phyloP scores from a whole-genome alignment of 2,888 invertebrate genomes.

The Quadroppia sp. region DNA sequence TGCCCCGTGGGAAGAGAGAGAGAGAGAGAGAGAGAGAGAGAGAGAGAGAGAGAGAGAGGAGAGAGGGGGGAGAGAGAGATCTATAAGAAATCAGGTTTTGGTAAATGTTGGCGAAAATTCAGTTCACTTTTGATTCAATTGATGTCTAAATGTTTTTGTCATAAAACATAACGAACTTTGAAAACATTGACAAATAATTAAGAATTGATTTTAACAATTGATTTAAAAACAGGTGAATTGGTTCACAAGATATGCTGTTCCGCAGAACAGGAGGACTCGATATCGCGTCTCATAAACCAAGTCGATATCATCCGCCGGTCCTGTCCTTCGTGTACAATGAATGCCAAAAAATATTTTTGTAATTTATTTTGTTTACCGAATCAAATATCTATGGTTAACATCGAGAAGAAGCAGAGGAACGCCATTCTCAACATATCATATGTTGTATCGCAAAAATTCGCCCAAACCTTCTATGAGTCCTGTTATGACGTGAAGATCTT shows the following conservation, averaged over 20 bases:
- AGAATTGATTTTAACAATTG: background rate
- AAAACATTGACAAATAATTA: no score
- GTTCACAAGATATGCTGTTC: conserved; percentile 38
- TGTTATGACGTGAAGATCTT: conserved; percentile 40
- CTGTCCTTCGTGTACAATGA: conserved; percentile 42
- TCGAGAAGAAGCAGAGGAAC: conserved; percentile 21
- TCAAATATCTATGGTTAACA: conserved; percentile 29
- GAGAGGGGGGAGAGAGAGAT: no score
- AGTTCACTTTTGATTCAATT: no score
- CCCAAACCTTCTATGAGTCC: conserved; percentile 35
- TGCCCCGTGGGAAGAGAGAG: no score
- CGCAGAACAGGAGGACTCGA: conserved; percentile 40
- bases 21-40: no score
- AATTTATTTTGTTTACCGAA: conserved; percentile 41
- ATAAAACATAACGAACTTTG: no score
- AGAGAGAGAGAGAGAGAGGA: no score
- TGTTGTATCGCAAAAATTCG: conserved; percentile 36
- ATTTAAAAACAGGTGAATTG: conserved; percentile 27
- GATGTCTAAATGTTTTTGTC: no score
- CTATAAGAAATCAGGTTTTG: no score
- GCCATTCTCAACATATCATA: conserved; percentile 37
- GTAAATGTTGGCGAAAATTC: no score
- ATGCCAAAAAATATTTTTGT: conserved; percentile 41
- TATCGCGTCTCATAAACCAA: conserved; percentile 24
- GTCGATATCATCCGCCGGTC: conserved; percentile 38